These are phyloP conservation scores for Agrotis segetum DNA, from an alignment of 2,888 invertebrate genomes.

Conservation along the genomic window DNA sequence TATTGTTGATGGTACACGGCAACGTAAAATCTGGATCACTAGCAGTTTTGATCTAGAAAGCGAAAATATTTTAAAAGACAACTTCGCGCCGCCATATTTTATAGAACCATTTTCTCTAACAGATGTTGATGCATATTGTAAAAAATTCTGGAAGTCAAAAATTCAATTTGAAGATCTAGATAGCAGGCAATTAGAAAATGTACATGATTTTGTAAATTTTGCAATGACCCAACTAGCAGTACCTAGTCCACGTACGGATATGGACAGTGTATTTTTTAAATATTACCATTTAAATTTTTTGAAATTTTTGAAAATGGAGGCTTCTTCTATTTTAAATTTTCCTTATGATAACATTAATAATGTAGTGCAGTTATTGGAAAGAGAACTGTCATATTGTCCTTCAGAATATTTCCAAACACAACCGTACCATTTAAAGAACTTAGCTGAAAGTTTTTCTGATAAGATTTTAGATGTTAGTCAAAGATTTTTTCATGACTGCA, in stretches of 20 bases:
- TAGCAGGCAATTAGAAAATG: conserved; percentile 9
- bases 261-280: no score
- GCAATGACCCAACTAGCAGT: background rate
- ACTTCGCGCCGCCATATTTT: conserved; percentile 32
- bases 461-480: no score
- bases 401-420: no score
- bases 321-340: no score
- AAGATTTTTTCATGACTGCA: no score
- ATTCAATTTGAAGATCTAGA: conserved; percentile 29
- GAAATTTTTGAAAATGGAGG: conserved; percentile 1
- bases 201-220: conserved; percentile 14
- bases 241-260: no score
- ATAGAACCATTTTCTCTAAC: conserved; percentile 43
- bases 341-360: no score
- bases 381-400: no score
- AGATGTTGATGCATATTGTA: conserved; percentile 23
- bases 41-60: conserved; percentile 14
- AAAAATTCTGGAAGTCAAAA: conserved; percentile 37
- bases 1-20: background rate
- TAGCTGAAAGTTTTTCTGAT: no score
- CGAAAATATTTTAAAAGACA: conserved; percentile 18
- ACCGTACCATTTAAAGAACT: no score
- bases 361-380: no score
- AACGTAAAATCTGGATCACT: conserved; percentile 54
- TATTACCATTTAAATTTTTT: conserved; percentile 6